Percentiles rank a stretch among this genome's conserved stretches.
Evolutionary conservation across 2,113 vertebrate species (phyloP).

Genomic region (Pimephales promelas): DNA sequence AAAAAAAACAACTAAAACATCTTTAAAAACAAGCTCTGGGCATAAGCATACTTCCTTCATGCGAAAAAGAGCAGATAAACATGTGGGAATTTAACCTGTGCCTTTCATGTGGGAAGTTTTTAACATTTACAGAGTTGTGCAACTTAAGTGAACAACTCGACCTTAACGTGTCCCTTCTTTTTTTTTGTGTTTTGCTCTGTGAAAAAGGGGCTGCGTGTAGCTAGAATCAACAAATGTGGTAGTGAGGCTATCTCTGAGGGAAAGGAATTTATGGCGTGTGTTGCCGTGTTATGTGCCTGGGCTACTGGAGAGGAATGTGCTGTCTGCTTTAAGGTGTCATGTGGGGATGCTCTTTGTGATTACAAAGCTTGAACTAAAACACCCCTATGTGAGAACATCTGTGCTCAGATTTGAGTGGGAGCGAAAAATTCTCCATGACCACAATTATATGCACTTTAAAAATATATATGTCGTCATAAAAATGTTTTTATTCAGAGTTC

Average conservation of each 20-base stretch:
- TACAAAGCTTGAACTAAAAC: constrained; percentile 46
- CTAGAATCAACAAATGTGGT: constrained; percentile 67
- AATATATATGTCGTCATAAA: not conserved
- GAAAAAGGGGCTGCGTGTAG: constrained; percentile 53
- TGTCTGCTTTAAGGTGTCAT: constrained; percentile 71
- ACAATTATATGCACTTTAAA: constrained; percentile 11
- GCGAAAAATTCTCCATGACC: not conserved
- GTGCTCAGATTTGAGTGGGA: constrained; percentile 3
- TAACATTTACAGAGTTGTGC: not conserved
- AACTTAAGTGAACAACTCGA: constrained; percentile 16
- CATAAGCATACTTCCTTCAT: not conserved
- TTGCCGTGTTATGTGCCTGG: constrained; percentile 66
- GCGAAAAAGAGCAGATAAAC: not conserved
- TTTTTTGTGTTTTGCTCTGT: constrained; percentile 7
- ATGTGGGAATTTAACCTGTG: constrained; percentile 18
- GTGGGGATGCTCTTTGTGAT: constrained; percentile 54
- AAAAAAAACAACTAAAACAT: not conserved
- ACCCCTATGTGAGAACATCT: constrained; percentile 35
- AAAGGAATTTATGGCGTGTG: constrained; percentile 69
- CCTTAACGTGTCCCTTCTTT: constrained; percentile 47
- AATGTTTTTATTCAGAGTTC: not conserved
- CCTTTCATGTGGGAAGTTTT: constrained; percentile 44
- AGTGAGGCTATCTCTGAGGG: constrained; percentile 63
- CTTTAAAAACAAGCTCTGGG: not conserved
- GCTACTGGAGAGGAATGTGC: constrained; percentile 67